Evolutionary conservation across 2,888 invertebrate species (phyloP).

Genomic region (Pseudanteris insignis): DNA sequence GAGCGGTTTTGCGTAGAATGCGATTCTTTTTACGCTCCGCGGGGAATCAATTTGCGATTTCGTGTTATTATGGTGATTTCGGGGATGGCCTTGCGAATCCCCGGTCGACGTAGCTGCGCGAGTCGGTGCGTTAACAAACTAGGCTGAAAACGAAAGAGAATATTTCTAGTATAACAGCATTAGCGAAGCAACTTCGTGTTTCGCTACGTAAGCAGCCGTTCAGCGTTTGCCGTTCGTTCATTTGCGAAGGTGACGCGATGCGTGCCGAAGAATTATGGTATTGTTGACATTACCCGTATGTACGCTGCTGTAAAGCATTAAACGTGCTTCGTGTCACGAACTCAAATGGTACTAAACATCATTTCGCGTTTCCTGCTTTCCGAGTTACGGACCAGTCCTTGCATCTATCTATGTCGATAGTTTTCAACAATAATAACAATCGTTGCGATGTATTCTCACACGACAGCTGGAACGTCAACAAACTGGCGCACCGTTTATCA

Average conservation of each 20-base stretch:
- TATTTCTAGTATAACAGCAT: conserved; percentile 31
- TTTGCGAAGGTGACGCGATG: conserved; percentile 28
- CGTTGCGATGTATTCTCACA: not conserved
- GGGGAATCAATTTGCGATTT: conserved; percentile 21
- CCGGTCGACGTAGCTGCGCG: too few relatives aligned
- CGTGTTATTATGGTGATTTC: conserved; percentile 35
- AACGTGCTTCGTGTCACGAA: conserved; percentile 39
- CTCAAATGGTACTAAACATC: conserved; percentile 25
- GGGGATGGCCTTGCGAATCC: conserved; percentile 14
- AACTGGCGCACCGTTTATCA: too few relatives aligned
- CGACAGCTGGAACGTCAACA: too few relatives aligned
- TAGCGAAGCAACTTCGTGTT: conserved; percentile 35
- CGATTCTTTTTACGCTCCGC: conserved; percentile 6
- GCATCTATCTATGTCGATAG: too few relatives aligned
- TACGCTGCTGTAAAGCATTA: conserved; percentile 27
- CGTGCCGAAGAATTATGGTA: conserved; percentile 38
- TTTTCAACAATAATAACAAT: not conserved
- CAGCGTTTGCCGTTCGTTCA: conserved; percentile 34
- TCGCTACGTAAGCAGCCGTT: conserved; percentile 40
- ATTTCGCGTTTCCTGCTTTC: conserved; percentile 16
- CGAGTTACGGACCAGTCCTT: conserved; percentile 5
- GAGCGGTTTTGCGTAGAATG: too few relatives aligned
- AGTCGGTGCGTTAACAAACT: conserved; percentile 24
- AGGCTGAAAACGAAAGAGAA: conserved; percentile 22
- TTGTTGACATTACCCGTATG: conserved; percentile 41